A percentile compares a stretch with the other conserved stretches of the same genome.
These are phyloP conservation scores for Hippoglossus hippoglossus DNA, from an alignment of 2,797 vertebrate genomes.

Conservation along the genomic window DNA sequence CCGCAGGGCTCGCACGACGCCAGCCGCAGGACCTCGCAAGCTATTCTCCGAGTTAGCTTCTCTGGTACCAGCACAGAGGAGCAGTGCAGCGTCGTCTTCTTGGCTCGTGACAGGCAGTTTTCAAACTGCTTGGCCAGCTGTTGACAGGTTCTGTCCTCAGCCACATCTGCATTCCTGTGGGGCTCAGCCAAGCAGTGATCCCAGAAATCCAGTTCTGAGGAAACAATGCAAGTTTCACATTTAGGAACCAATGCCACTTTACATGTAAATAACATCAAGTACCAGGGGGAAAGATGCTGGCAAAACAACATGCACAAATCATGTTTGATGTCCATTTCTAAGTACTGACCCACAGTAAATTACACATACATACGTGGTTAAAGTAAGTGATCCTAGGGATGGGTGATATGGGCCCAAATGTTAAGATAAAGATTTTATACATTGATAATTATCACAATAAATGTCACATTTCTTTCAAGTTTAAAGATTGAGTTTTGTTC, in stretches of 20 bases:
- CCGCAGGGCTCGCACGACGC: slow-evolving; percentile 89
- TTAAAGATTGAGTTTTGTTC: no score
- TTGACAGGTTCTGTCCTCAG: slow-evolving; percentile 86
- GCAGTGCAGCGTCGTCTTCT: slow-evolving; percentile 88
- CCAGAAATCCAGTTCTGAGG: slow-evolving; percentile 88
- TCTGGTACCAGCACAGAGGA: slow-evolving; percentile 90
- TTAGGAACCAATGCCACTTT: neutral
- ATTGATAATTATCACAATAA: no score
- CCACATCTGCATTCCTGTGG: slow-evolving; percentile 76
- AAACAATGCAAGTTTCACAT: slow-evolving; percentile 3
- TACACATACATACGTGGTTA: no score
- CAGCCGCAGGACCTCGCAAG: slow-evolving; percentile 86
- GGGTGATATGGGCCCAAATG: no score
- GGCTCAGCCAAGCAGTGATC: slow-evolving; percentile 84
- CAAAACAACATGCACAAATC: no score
- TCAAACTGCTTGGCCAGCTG: slow-evolving; percentile 88
- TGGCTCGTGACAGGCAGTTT: slow-evolving; percentile 87
- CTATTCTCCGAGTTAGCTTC: slow-evolving; percentile 86
- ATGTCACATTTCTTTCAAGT: no score
- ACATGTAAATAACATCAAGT: neutral
- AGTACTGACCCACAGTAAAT: no score
- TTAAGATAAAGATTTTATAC: no score
- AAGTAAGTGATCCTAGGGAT: no score
- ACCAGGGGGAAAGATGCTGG: neutral
- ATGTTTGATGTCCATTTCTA: no score